Evolutionary conservation across 1,140 invertebrate species (phyloP), one percentile per base, ranked within the genome.

Genomic region (Caerostris darwini): DNA sequence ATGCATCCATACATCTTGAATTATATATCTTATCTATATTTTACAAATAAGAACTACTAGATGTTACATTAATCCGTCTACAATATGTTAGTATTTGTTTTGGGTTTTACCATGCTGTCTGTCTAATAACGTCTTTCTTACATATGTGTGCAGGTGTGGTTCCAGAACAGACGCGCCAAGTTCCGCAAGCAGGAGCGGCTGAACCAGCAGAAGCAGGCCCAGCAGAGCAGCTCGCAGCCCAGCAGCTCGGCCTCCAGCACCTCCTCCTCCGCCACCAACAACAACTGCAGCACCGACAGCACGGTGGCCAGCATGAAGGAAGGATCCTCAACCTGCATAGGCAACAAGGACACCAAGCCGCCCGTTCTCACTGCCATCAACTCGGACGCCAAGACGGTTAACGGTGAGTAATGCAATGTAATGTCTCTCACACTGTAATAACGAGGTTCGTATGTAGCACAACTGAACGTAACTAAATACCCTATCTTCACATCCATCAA

Each of bases 111-210:
- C 34, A 34, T 34, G 34, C 0, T 34, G 34, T 34, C 34, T 34
- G 34, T 34, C 34, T 34, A 67, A 34, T 34, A 2, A 1, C 34
- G 2, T 34, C 34, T 34, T 3, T 85, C 82, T 85, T 58, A 7
- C 54, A 6, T 85, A 57, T 58, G 17, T 81, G 2, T 81, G 3
- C 94, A 96, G 97, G 97, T 98, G 7, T 96, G 96, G 96, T 96
- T 96, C 90, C 96, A 96, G 95, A 96, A 96, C 94, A 93, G 96
- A 14, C 94, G 95, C 19, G 95, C 95, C 56, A 96, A 96, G 88
- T 96, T 95, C 93, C 95, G 95, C 10, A 96, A 96, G 82, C 95
- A 95, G 54, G 95, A 95, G 19, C 86, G 95, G 3, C 69, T 95
- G 34, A 91, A 94, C 34, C 95, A 95, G 64, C 94, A 95, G 57